Conservation (phyloP, 1,140 invertebrate genomes). For the Lineus longissimus region DNA sequence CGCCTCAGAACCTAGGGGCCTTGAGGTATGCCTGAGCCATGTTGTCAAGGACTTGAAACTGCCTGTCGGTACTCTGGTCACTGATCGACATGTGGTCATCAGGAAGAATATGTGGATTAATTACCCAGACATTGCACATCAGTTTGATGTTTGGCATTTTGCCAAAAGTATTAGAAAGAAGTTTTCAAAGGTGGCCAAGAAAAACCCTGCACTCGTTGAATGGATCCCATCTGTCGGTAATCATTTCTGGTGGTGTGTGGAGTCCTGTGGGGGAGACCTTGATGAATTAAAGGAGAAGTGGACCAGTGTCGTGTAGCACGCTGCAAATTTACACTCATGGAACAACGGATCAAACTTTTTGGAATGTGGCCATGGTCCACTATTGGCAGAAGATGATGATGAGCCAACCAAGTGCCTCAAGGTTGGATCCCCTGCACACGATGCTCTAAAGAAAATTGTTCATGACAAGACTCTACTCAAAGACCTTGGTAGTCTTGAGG, state of each 20-base stretch:
- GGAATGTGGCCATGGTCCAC: neutral
- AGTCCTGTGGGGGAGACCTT: neutral
- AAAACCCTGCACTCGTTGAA: neutral
- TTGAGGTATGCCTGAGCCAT: neutral
- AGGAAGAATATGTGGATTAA: neutral
- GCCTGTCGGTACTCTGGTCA: neutral
- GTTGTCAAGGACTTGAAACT: neutral
- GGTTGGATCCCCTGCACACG: neutral
- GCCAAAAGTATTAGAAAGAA: neutral
- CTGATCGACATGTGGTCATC: neutral
- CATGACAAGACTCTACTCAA: neutral
- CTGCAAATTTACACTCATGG: neutral
- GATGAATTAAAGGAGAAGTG: neutral
- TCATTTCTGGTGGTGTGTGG: neutral
- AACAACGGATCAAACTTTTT: neutral
- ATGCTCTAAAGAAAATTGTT: constrained; percentile 1
- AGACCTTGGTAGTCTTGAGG: neutral
- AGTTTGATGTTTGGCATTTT: constrained; percentile 8
- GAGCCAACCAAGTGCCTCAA: neutral
- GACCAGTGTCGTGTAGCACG: neutral
- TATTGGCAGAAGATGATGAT: neutral
- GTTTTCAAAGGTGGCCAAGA: neutral
- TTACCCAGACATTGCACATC: neutral
- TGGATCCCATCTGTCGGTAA: neutral
- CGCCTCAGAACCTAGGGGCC: neutral